Conservation (phyloP, 2,888 invertebrate genomes). For the Hypselothyrea guttata region DNA sequence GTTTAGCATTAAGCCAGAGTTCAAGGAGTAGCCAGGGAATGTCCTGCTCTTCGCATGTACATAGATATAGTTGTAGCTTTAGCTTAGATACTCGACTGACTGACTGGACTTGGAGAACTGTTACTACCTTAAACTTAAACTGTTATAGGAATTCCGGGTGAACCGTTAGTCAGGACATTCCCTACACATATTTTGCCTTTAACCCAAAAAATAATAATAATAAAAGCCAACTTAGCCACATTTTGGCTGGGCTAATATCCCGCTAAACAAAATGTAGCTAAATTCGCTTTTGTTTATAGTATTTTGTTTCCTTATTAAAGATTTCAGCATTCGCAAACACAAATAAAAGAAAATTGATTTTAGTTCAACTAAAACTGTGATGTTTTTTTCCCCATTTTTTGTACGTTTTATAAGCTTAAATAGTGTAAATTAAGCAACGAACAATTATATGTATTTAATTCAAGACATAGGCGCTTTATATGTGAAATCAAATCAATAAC, state of each 20-base stretch:
- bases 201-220: background rate
- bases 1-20: conserved; percentile 66
- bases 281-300: conserved; percentile 60
- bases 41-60: conserved; percentile 18
- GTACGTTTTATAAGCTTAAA: conserved; percentile 1
- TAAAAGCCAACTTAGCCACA: conserved; percentile 66
- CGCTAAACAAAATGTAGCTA: conserved; percentile 50
- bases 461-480: conserved; percentile 18
- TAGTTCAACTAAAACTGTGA: conserved; percentile 74
- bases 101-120: conserved; percentile 47
- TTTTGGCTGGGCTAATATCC: conserved; percentile 32
- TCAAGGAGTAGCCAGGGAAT: conserved; percentile 59
- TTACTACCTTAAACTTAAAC: no score
- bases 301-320: conserved; percentile 14
- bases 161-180: conserved; percentile 25
- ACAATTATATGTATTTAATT: conserved; percentile 4
- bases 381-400: conserved; percentile 55
- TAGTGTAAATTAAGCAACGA: conserved; percentile 13
- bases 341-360: conserved; percentile 36
- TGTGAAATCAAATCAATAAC: conserved; percentile 36
- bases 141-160: conserved; percentile 5
- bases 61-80: conserved; percentile 23
- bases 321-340: conserved; percentile 49
- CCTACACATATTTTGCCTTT: conserved; percentile 11
- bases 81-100: background rate